Base-by-base conservation (phyloP, 2,797 vertebrate genomes). In the Tenualosa ilisha region DNA sequence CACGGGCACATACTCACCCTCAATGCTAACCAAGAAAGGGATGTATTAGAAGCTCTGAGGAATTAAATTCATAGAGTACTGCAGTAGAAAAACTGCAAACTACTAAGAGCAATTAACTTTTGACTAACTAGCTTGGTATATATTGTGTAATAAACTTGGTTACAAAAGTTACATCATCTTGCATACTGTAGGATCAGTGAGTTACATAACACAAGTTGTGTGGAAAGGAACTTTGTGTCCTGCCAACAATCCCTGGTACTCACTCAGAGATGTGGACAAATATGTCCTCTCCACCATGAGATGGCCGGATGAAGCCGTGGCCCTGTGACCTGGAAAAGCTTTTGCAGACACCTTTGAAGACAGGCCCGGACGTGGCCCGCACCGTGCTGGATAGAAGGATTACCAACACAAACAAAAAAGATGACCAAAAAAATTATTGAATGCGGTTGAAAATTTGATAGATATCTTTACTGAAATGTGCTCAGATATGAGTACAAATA, bases 181-280 rank as follows among this genome's bases (percentile, higher is more conserved):
- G 72, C 40, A 79, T 79, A 79, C 46, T 13, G 43, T 6, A 79
- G 37, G 5, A 8, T 20, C 22, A 46, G 26, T 1, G n/a, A 24
- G 5, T n/a, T 46, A 79, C 3, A 17, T 46, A 79, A 79, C 72
- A 79, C 17, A 9, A 9, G 37, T 20, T 79, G 82, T 46, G n/a
- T 65, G 22, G 63, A 3, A 24, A 65, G 43, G 17, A 43, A 43
- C 68, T 37, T 15, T 43, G 22, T 65, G 59, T 46, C n/a, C 46
- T 65, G 20, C 49, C 43, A 46, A 56, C 50, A 50, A 17, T 24
- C 7, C 49, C 46, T 61, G 68, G 24, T 51, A 96, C 97, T 97
- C 93, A 99, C 98, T 99, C 98, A 65, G 98, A 99, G 82, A 99
- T 97, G 11, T 99, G 98, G 86, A 99, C 98, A 0, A 98, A 99